These are phyloP conservation scores for Pantherophis alleghaniensis DNA, from an alignment of 2,797 vertebrate genomes.

Conservation along the genomic window DNA sequence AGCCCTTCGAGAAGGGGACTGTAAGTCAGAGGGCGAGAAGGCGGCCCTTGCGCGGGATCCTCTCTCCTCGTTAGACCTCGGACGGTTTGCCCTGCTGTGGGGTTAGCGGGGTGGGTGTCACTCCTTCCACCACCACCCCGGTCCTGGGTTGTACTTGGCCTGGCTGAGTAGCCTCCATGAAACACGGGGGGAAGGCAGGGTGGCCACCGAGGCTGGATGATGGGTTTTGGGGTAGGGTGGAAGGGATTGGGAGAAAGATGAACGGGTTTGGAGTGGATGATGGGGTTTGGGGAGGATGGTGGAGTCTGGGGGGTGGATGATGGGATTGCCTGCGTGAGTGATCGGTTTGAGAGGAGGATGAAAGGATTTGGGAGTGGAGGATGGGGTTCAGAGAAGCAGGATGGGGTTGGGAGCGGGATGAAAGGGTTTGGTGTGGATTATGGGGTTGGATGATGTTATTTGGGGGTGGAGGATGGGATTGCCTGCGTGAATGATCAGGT, in stretches of 20 bases:
- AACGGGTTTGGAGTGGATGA: too few species aligned
- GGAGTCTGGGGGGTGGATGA: background rate
- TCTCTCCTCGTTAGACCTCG: background rate
- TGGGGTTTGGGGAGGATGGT: background rate
- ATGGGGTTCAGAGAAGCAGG: too few species aligned
- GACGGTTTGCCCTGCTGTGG: background rate
- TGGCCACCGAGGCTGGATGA: background rate
- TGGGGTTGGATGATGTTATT: too few species aligned
- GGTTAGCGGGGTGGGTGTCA: background rate
- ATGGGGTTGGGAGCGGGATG: too few species aligned
- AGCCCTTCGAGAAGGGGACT: background rate
- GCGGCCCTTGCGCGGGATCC: background rate
- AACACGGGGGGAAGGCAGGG: background rate
- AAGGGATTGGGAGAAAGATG: too few species aligned
- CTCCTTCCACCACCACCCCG: background rate
- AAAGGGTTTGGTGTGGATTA: too few species aligned
- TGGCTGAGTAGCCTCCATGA: background rate
- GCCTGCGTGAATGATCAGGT: too few species aligned
- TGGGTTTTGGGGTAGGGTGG: background rate
- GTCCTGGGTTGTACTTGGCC: background rate
- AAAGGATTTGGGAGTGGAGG: too few species aligned
- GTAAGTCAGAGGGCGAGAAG: background rate
- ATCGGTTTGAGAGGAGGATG: too few species aligned
- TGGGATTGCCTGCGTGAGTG: background rate
- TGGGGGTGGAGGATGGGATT: background rate